Base-by-base conservation (phyloP, 64 coral and sea anemone species). In the Platygyra sinensis region DNA sequence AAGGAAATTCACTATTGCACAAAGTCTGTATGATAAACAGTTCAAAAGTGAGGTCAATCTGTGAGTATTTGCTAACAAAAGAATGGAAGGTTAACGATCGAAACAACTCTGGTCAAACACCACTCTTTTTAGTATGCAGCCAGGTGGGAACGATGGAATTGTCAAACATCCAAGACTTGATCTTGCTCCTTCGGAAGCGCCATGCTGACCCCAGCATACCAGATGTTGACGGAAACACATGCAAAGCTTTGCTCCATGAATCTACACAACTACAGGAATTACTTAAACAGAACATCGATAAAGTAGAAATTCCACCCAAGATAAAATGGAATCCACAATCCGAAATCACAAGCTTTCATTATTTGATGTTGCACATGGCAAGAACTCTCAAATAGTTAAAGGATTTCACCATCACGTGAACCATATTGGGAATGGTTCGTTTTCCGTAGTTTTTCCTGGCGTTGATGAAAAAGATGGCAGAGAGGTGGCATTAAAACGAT, bases 401-500 rank as follows among this genome's bases (percentile, higher is more conserved):
- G 55, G 19, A 3, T 89, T 71, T 83, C 31, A 88, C 63, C 89
- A 94, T 49, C 86, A 89, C 67, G n/a, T 59, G 32, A 67, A 42
- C 30, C 31, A 20, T 15, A 89, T 94, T 33, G 87, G 87, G 49
- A 51, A 27, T 24, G 87, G 93, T 4, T 63, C 93, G 18, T 94
- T 90, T 86, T 74, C 72, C 3, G 20, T 77, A 9, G 93, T 94
- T 28, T 90, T 86, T 80, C 87, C 81, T 54, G 93, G 72, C 36
- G 31, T 94, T 32, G 33, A 90, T 87, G 80, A 90, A 86, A 76
- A 71, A 60, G 93, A 94, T 64, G 87, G 88, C 22, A 80, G 87
- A 90, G 93, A 94, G 86, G 72, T 94, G 19, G 93, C 93, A 28
- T 52, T 94, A 5, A 94, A 94, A 86, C 86, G 80, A 18, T 49